These are phyloP conservation scores for Sceliomorpha sp. DNA, from an alignment of 2,888 invertebrate genomes.

Conservation along the genomic window DNA sequence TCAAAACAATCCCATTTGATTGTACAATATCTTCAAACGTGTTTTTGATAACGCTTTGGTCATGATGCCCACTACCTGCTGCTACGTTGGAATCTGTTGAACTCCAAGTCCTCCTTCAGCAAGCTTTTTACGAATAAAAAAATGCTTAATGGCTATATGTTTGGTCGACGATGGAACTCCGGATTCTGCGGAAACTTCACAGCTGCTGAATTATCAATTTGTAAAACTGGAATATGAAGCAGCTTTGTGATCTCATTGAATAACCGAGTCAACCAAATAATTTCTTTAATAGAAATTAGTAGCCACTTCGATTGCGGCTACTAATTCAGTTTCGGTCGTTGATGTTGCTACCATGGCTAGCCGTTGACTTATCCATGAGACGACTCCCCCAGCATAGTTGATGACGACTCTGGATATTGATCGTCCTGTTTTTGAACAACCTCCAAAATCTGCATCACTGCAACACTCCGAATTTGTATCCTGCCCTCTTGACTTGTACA, in stretches of 20 bases:
- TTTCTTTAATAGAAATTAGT: conserved; percentile 63
- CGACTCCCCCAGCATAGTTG: no score
- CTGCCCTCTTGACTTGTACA: conserved; percentile 29
- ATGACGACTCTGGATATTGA: no score
- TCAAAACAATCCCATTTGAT: conserved; percentile 39
- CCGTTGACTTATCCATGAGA: conserved; percentile 57
- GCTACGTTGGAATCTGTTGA: conserved; percentile 58
- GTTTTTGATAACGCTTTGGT: conserved; percentile 57
- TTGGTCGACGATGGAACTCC: conserved; percentile 67
- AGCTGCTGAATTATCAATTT: conserved; percentile 65
- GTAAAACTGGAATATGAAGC: conserved; percentile 56
- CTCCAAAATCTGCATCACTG: no score
- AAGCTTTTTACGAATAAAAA: conserved; percentile 63
- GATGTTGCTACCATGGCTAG: conserved; percentile 58
- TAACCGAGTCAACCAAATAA: conserved; percentile 66
- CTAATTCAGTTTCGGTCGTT: conserved; percentile 64
- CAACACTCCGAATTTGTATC: conserved; percentile 12
- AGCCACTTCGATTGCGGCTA: conserved; percentile 67
- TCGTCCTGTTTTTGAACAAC: no score
- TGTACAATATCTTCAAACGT: conserved; percentile 38
- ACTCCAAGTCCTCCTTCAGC: conserved; percentile 51
- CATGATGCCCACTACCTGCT: conserved; percentile 64
- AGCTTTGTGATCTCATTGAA: conserved; percentile 59
- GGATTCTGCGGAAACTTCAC: conserved; percentile 66
- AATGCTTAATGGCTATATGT: conserved; percentile 64